Evolutionary conservation across 2,797 vertebrate species (phyloP).

Genomic region (Danio choprae): DNA sequence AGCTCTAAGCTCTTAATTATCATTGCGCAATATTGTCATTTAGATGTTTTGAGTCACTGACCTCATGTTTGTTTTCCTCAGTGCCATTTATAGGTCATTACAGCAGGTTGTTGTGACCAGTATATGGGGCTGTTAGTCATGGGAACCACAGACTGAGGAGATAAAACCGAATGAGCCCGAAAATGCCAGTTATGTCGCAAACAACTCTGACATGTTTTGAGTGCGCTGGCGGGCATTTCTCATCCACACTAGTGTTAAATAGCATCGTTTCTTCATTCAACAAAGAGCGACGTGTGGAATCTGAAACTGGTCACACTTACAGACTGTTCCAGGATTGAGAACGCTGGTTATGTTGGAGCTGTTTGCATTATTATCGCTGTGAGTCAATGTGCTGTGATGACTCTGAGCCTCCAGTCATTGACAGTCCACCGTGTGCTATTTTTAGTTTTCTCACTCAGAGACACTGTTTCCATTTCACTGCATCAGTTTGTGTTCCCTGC

Average conservation of each 20-base stretch:
- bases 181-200: conserved; percentile 49
- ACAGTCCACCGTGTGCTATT: conserved; percentile 48
- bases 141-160: conserved; percentile 25
- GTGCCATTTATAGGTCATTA: conserved; percentile 49
- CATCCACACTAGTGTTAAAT: conserved; percentile 30
- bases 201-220: conserved; percentile 19
- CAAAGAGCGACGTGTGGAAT: conserved; percentile 29
- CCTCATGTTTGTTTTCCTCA: conserved; percentile 46
- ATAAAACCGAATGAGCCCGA: conserved; percentile 16
- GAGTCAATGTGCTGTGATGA: conserved; percentile 37
- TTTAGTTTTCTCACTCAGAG: conserved; percentile 45
- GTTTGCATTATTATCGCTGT: conserved; percentile 16
- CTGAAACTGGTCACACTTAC: not conserved
- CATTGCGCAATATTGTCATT: not conserved
- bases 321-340: conserved; percentile 6
- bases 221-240: conserved; percentile 40
- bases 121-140: conserved; percentile 32
- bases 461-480: conserved; percentile 2
- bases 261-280: conserved; percentile 34
- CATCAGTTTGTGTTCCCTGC: conserved; percentile 19
- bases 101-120: conserved; percentile 34
- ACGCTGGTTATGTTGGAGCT: conserved; percentile 29
- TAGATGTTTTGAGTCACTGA: conserved; percentile 45
- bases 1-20: conserved; percentile 12
- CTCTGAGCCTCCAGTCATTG: conserved; percentile 46